phyloP scores from a whole-genome alignment of 2,113 vertebrate species.

The Gnathonemus longibarbis region DNA sequence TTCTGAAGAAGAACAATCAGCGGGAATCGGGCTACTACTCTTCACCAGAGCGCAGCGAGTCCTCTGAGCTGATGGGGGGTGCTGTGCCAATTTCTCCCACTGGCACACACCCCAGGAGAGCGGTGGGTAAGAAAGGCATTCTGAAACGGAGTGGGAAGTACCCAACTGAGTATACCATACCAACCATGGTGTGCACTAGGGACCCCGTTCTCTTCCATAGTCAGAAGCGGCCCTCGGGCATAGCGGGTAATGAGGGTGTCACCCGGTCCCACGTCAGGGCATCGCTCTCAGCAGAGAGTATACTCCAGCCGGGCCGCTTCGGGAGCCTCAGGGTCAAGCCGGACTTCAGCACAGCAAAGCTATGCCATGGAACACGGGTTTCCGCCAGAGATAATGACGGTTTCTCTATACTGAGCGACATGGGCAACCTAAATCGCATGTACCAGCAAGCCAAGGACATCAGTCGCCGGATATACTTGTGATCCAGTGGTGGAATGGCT shows the following conservation, averaged over 20 bases:
- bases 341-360: constrained; percentile 72
- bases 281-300: constrained; percentile 89
- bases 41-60: constrained; percentile 90
- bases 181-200: constrained; percentile 52
- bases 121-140: constrained; percentile 78
- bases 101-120: constrained; percentile 53
- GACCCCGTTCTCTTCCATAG: constrained; percentile 77
- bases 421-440: constrained; percentile 98
- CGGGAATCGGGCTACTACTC: constrained; percentile 95
- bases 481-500: constrained; percentile 6
- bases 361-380: constrained; percentile 64
- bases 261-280: constrained; percentile 75
- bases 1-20: constrained; percentile 91
- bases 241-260: constrained; percentile 71
- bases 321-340: constrained; percentile 74
- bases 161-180: constrained; percentile 57
- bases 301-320: constrained; percentile 81
- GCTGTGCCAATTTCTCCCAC: constrained; percentile 47
- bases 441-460: constrained; percentile 97
- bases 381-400: constrained; percentile 79
- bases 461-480: constrained; percentile 80
- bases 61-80: constrained; percentile 77
- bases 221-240: constrained; percentile 83
- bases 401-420: constrained; percentile 89
- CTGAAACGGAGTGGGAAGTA: constrained; percentile 91